phyloP scores from a whole-genome alignment of 2,888 invertebrate species.

The Ashinkailepas kermadecensis region DNA sequence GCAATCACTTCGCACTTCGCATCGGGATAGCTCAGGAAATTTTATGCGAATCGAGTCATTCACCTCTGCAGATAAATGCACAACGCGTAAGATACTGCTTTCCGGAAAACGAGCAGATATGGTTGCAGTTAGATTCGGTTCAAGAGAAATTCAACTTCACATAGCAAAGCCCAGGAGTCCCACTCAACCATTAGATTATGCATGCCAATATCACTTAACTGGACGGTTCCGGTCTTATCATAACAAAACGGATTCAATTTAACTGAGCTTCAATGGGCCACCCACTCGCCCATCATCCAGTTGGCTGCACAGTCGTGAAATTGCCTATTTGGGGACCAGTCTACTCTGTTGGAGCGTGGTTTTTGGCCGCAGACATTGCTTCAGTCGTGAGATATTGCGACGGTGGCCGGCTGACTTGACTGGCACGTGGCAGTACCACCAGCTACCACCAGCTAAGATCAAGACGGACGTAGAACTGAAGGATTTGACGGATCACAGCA shows the following conservation, averaged over 20 bases:
- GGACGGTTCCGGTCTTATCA: background rate
- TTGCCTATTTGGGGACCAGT: background rate
- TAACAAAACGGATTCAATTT: slow-evolving; percentile 7
- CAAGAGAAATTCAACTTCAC: background rate
- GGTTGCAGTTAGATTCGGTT: background rate
- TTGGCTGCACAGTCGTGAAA: background rate
- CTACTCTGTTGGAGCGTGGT: background rate
- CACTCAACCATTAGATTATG: background rate
- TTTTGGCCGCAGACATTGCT: background rate
- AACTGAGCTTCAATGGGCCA: background rate
- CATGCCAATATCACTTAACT: background rate
- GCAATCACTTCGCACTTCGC: too few relatives aligned
- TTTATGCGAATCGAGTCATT: too few relatives aligned
- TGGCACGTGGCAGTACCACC: background rate
- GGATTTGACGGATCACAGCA: too few relatives aligned
- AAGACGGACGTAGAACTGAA: too few relatives aligned
- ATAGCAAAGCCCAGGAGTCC: background rate
- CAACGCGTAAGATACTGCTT: background rate
- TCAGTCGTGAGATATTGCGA: background rate
- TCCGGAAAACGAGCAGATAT: background rate
- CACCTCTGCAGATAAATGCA: too few relatives aligned
- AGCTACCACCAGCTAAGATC: background rate
- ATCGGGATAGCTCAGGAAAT: too few relatives aligned
- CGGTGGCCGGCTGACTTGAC: background rate
- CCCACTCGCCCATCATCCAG: background rate